A percentile compares a stretch with the other conserved stretches of the same genome.
Evolutionary conservation across 1,140 invertebrate species (phyloP).

Genomic region (Yoshiicerus persimilis): DNA sequence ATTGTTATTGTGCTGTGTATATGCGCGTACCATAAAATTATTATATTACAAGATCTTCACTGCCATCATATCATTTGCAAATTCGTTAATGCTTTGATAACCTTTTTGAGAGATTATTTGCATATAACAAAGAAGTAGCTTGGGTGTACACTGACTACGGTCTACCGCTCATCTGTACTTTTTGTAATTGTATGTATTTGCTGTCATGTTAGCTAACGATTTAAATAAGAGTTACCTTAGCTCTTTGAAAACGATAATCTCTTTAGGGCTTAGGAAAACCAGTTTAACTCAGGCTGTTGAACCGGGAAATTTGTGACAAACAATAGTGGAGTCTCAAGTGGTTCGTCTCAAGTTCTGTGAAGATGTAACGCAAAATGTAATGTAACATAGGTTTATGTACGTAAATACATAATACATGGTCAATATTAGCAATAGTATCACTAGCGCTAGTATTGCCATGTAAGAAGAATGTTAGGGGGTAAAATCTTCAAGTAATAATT

Average conservation of each 20-base stretch:
- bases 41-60: not conserved
- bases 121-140: not conserved
- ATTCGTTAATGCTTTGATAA: not conserved
- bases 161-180: not conserved
- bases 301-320: slow-evolving; percentile 43
- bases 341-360: not conserved
- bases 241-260: not conserved
- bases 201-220: not conserved
- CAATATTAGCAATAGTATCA: not conserved
- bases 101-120: not conserved
- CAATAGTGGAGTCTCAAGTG: not conserved
- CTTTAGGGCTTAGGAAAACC: slow-evolving; percentile 30
- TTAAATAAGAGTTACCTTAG: not conserved
- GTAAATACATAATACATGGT: not conserved
- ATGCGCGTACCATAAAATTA: not conserved
- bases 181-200: not conserved
- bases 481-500: not conserved
- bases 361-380: too few relatives aligned
- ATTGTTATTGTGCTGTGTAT: not conserved
- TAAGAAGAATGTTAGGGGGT: not conserved
- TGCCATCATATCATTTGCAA: not conserved
- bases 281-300: slow-evolving; percentile 45
- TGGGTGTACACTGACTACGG: not conserved
- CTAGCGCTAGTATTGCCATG: not conserved
- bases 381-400: too few relatives aligned